Evolutionary conservation across 2,113 vertebrate genomes (phyloP), one percentile per base, ranked within the genome.

Genomic region (Mungos mungo): DNA sequence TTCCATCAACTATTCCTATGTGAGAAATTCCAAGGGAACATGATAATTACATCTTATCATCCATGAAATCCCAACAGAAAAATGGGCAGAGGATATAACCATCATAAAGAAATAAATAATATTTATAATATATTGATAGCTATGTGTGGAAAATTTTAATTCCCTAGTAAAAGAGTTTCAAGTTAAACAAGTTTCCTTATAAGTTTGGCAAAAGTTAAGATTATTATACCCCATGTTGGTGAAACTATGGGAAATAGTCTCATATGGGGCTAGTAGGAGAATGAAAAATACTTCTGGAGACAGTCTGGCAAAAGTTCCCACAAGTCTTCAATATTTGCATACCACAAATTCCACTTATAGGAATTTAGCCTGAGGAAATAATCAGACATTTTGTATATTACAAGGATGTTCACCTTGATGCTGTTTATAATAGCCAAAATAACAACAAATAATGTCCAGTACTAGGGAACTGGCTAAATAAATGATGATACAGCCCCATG

Each of bases 61-160:
- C 23, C n/a, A 76, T 19, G 57, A 88, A 81, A 81, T 65, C 21
- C n/a, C 23, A 88, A 29, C 25, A 68, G 81, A 87, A 97, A 97
- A 88, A n/a, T 2, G 3, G 15, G 47, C 31, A 85, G 63, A 69
- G 23, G 31, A 63, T 31, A 69, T 50, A 85, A 41, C 14, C 31
- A 47, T 71, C 27, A 76, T 54, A 90, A 79, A 76, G 18, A 93
- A 82, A 16, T 65, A 79, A 69, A 50, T 93, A 87, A 89, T 38
- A 38, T 38, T 45, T 63, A 27, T 38, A 90, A 85, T 87, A 69
- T 76, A 76, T 65, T 38, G 25, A 21, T 80, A 74, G 74, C 27
- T 7, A 35, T n/a, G 18, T 60, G 41, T 50, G 12, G 74, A 87
- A 89, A 57, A 9, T 65, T 86, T 96, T 90, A 95, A 77, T 31